phyloP scores from a whole-genome alignment of 2,888 invertebrate genomes.

The Trissolcus japonicus region DNA sequence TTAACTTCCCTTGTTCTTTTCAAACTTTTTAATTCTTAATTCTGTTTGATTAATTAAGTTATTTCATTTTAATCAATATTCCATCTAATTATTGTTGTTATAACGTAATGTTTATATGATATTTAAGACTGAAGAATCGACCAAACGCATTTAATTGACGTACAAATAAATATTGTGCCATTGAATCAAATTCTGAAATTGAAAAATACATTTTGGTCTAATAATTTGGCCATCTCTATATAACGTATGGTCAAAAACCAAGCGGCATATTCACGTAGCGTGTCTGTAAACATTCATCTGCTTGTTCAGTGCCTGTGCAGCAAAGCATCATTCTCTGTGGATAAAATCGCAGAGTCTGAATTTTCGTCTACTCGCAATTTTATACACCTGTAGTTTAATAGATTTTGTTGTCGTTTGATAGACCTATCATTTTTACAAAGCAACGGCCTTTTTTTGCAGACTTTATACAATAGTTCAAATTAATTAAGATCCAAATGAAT shows the following conservation, averaged over 20 bases:
- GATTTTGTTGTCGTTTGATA: too few relatives aligned
- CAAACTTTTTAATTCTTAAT: background rate
- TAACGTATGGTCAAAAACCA: slow-evolving; percentile 26
- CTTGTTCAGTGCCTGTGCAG: slow-evolving; percentile 50
- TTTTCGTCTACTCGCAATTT: slow-evolving; percentile 7
- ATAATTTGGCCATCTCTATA: slow-evolving; percentile 36
- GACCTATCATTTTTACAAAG: too few relatives aligned
- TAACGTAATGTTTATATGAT: background rate
- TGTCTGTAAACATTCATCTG: slow-evolving; percentile 32
- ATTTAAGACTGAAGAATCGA: slow-evolving; percentile 29
- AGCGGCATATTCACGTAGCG: slow-evolving; percentile 56
- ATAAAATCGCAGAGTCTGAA: slow-evolving; percentile 7
- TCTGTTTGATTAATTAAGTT: background rate
- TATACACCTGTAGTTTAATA: too few relatives aligned
- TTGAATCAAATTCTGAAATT: slow-evolving; percentile 22
- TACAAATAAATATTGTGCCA: background rate
- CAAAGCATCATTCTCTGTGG: slow-evolving; percentile 21
- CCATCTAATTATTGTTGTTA: background rate
- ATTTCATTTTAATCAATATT: background rate
- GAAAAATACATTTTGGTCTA: slow-evolving; percentile 41
- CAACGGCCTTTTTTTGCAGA: too few relatives aligned
- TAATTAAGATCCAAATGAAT: background rate
- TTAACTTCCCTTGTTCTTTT: background rate
- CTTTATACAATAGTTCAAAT: background rate
- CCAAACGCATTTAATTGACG: slow-evolving; percentile 23